Conservation (phyloP, 2,113 vertebrate genomes). For the Caranx melampygus region DNA sequence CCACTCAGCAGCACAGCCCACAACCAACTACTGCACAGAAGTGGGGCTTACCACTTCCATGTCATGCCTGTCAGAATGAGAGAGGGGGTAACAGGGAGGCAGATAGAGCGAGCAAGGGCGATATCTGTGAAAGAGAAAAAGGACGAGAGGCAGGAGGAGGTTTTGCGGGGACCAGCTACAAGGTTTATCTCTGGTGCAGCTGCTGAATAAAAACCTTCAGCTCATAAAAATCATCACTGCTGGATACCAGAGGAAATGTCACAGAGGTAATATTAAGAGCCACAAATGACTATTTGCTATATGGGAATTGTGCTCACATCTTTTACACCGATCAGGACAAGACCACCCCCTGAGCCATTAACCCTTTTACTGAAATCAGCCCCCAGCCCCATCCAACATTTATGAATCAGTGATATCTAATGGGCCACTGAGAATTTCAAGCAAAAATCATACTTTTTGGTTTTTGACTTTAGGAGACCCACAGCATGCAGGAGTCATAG, state of each 20-base stretch:
- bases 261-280: constrained; percentile 52
- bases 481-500: constrained; percentile 10
- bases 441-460: constrained; percentile 31
- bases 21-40: constrained; percentile 59
- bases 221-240: constrained; percentile 60
- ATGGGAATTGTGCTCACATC: constrained; percentile 51
- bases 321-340: constrained; percentile 40
- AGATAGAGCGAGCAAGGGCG: constrained; percentile 47
- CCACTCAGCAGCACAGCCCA: constrained; percentile 64
- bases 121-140: constrained; percentile 47
- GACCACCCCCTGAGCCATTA: constrained; percentile 40
- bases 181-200: constrained; percentile 45
- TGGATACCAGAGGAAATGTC: constrained; percentile 62
- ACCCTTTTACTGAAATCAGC: constrained; percentile 39
- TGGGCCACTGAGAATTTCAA: constrained; percentile 29
- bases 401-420: constrained; percentile 19
- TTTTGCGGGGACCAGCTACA: background rate
- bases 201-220: constrained; percentile 35
- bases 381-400: constrained; percentile 1
- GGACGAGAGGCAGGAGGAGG: background rate
- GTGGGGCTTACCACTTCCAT: constrained; percentile 62
- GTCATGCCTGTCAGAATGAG: constrained; percentile 67
- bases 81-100: constrained; percentile 55
- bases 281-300: constrained; percentile 59
- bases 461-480: constrained; percentile 27